A percentile compares a stretch with the other conserved stretches of the same genome.
These are phyloP conservation scores for Neodon shergylaensis DNA, from an alignment of 2,113 vertebrate genomes.

Conservation along the genomic window DNA sequence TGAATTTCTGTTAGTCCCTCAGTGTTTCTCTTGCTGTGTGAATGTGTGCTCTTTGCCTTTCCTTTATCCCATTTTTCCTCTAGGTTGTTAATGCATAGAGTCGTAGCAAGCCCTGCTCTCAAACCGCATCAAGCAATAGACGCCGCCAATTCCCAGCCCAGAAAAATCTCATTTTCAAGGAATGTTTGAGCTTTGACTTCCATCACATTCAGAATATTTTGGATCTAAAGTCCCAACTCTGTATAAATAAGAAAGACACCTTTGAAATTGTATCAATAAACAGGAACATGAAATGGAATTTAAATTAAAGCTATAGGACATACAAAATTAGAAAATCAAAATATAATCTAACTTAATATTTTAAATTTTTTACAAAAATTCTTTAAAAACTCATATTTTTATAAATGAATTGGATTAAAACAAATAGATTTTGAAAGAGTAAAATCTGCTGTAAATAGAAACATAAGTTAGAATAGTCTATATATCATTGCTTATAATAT, in stretches of 20 bases:
- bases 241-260: slow-evolving; percentile 58
- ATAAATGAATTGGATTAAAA: background rate
- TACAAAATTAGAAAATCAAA: slow-evolving; percentile 14
- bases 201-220: slow-evolving; percentile 62
- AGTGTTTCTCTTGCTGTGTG: background rate
- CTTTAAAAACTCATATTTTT: background rate
- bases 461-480: background rate
- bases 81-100: slow-evolving; percentile 8
- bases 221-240: slow-evolving; percentile 50
- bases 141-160: slow-evolving; percentile 52
- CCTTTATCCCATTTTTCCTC: slow-evolving; percentile 36
- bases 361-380: background rate
- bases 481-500: background rate
- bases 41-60: background rate
- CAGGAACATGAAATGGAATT: background rate
- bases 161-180: slow-evolving; percentile 74
- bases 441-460: slow-evolving; percentile 7
- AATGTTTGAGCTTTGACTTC: slow-evolving; percentile 55
- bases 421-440: background rate
- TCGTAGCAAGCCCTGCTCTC: slow-evolving; percentile 50
- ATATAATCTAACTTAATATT: background rate
- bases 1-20: background rate
- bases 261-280: slow-evolving; percentile 38
- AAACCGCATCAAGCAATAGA: slow-evolving; percentile 49
- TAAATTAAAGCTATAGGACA: background rate